phyloP scores from a whole-genome alignment of 2,113 vertebrate genomes.

The Microtus oregoni region DNA sequence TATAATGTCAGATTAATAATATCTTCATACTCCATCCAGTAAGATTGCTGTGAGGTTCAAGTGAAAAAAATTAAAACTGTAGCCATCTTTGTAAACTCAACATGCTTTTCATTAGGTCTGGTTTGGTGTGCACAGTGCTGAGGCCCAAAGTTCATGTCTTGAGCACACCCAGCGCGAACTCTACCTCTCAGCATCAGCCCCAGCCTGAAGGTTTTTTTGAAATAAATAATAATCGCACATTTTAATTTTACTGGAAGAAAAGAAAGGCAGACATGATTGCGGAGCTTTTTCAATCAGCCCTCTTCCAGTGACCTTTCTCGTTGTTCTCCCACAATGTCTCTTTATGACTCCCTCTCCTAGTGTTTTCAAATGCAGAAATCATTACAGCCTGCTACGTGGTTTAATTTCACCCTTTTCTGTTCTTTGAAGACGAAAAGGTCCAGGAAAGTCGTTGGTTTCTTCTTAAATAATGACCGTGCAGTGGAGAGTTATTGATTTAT shows the following conservation, averaged over 20 bases:
- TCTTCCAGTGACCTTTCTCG: not conserved
- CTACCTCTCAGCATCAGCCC: not conserved
- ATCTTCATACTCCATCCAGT: not conserved
- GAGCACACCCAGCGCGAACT: not conserved
- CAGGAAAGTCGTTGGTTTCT: slow-evolving; percentile 28
- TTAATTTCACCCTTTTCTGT: slow-evolving; percentile 35
- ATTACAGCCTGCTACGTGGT: not conserved
- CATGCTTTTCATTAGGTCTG: not conserved
- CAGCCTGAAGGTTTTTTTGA: not conserved
- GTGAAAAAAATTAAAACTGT: not conserved
- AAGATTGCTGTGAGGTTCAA: not conserved
- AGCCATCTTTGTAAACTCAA: not conserved
- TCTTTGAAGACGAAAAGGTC: slow-evolving; percentile 48
- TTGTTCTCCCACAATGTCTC: not conserved
- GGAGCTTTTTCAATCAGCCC: not conserved
- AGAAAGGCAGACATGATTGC: not conserved
- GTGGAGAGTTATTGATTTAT: slow-evolving; percentile 45
- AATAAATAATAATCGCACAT: not conserved
- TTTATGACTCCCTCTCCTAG: slow-evolving; percentile 44
- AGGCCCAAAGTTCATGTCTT: not conserved
- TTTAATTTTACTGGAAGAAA: slow-evolving; percentile 19
- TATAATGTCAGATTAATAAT: slow-evolving; percentile 8
- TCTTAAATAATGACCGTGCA: slow-evolving; percentile 58
- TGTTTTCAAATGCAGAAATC: slow-evolving; percentile 63
- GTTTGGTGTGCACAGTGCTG: not conserved